phyloP scores from a whole-genome alignment of 2,113 vertebrate species.

The Alaudala cheleensis region DNA sequence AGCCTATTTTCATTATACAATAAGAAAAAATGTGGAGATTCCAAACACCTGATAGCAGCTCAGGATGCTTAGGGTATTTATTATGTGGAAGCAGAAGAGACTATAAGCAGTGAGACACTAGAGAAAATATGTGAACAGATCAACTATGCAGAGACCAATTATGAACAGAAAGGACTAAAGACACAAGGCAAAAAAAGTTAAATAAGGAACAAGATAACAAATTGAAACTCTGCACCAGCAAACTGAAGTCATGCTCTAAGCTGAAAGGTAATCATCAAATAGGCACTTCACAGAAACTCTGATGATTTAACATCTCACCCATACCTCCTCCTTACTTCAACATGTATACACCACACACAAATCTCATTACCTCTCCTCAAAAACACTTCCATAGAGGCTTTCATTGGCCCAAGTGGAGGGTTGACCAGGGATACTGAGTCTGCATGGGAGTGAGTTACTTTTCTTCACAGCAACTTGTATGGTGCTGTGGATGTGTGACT shows the following conservation, averaged over 20 bases:
- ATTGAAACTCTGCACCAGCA: neutral
- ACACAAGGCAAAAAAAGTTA: neutral
- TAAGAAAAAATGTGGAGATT: neutral
- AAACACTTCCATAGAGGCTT: neutral
- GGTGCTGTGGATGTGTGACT: neutral
- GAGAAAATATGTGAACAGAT: neutral
- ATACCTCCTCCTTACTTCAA: neutral
- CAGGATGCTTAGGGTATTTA: neutral
- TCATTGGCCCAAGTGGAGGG: neutral
- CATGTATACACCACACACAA: neutral
- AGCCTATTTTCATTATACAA: neutral
- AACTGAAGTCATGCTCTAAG: neutral
- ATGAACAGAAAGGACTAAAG: neutral
- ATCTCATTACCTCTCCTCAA: neutral
- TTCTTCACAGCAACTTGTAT: neutral
- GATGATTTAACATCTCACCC: neutral
- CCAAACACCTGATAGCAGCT: neutral
- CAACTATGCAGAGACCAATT: neutral
- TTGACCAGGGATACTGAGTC: neutral
- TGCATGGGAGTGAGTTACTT: neutral
- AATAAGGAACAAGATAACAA: neutral
- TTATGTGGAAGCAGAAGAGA: neutral
- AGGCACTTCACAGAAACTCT: neutral
- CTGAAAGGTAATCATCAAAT: neutral
- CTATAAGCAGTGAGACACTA: neutral